Evolutionary conservation across 2,888 invertebrate species (phyloP).

Genomic region (Pollenia griseotomentosa): DNA sequence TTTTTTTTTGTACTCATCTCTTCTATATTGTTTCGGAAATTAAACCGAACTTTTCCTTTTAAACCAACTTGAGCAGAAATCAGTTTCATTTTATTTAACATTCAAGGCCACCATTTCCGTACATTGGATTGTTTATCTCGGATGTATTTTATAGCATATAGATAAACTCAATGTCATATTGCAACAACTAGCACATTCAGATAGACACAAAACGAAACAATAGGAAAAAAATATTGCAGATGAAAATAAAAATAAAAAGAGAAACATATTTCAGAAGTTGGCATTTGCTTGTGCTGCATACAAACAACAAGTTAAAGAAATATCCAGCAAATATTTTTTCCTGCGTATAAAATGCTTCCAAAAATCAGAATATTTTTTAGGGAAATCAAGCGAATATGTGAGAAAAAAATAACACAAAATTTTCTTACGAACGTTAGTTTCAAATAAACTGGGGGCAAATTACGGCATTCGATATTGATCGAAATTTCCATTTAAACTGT

Average conservation of each 20-base stretch:
- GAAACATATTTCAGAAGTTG: constrained; percentile 10
- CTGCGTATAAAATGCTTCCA: too few relatives aligned
- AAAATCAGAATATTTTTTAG: too few relatives aligned
- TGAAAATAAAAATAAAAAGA: neutral
- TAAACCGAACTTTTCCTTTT: neutral
- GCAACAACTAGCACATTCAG: constrained; percentile 3
- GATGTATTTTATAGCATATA: constrained; percentile 1
- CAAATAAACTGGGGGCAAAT: too few relatives aligned
- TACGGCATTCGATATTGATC: too few relatives aligned
- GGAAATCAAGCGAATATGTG: too few relatives aligned
- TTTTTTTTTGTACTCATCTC: too few relatives aligned
- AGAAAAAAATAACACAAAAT: too few relatives aligned
- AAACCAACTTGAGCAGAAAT: neutral
- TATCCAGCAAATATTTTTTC: neutral
- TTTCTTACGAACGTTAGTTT: too few relatives aligned
- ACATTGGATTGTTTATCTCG: neutral
- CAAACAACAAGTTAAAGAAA: neutral
- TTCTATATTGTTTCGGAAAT: too few relatives aligned
- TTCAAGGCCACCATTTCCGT: neutral
- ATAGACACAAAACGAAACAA: constrained; percentile 5
- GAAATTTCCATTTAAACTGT: too few relatives aligned
- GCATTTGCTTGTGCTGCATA: constrained; percentile 27
- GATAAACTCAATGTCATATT: constrained; percentile 43
- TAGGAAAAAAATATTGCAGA: neutral
- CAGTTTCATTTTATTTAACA: neutral